Conservation (phyloP, 2,113 vertebrate species). For the Condylura cristata region DNA sequence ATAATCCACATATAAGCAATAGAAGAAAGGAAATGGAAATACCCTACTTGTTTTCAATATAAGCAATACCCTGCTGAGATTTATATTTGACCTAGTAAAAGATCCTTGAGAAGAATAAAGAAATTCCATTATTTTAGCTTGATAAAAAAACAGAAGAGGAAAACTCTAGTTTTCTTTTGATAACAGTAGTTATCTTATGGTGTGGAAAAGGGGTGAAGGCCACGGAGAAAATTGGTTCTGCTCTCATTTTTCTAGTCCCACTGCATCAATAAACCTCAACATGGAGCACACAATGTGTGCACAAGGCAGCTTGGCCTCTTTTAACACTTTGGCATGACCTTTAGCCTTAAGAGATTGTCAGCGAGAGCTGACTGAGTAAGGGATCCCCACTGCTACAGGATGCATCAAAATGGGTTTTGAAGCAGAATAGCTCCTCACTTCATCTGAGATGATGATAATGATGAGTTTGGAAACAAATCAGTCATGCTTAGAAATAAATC, state of each 20-base stretch:
- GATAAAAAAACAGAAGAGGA: slow-evolving; percentile 66
- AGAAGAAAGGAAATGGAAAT: slow-evolving; percentile 57
- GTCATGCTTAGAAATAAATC: background rate
- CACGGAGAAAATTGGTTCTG: slow-evolving; percentile 77
- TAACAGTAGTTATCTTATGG: slow-evolving; percentile 58
- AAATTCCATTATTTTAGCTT: slow-evolving; percentile 69
- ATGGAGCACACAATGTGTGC: slow-evolving; percentile 54
- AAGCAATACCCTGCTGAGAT: slow-evolving; percentile 49
- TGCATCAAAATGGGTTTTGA: slow-evolving; percentile 71
- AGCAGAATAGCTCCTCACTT: slow-evolving; percentile 50
- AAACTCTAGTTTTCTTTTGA: slow-evolving; percentile 74
- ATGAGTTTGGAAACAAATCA: background rate
- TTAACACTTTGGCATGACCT: slow-evolving; percentile 74
- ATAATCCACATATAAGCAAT: slow-evolving; percentile 12
- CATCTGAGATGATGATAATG: background rate
- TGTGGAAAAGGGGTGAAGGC: slow-evolving; percentile 80
- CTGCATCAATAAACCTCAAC: slow-evolving; percentile 62
- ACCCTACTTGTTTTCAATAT: slow-evolving; percentile 9
- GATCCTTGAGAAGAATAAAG: slow-evolving; percentile 59
- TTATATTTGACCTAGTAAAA: slow-evolving; percentile 53
- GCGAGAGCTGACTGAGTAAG: slow-evolving; percentile 35
- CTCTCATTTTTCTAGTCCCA: slow-evolving; percentile 77
- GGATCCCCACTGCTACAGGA: slow-evolving; percentile 58
- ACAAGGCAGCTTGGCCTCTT: slow-evolving; percentile 74
- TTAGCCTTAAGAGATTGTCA: slow-evolving; percentile 74